A percentile compares a stretch with the other conserved stretches of the same genome.
Conservation (phyloP, 1,140 invertebrate genomes). For the Muscidifurax raptorellus region DNA sequence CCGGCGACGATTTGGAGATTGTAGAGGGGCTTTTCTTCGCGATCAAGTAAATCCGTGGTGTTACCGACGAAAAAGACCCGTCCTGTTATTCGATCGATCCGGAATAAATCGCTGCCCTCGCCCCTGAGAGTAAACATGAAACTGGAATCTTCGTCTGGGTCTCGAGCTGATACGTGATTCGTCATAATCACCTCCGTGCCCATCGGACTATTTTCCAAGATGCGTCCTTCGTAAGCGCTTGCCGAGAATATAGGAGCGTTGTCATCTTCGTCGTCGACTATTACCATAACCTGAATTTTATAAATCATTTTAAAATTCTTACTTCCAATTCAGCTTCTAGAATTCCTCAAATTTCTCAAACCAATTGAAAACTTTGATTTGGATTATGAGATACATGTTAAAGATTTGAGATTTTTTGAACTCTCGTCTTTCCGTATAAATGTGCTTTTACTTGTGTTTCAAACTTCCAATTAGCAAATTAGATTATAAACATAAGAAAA, state of each 20-base stretch:
- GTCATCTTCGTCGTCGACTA: conserved; percentile 93
- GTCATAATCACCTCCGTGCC: conserved; percentile 85
- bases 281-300: conserved; percentile 79
- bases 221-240: conserved; percentile 83
- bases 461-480: too few species aligned
- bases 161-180: conserved; percentile 81
- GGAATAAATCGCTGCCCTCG: conserved; percentile 85
- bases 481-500: too few species aligned
- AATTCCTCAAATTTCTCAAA: too few species aligned
- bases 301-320: not conserved
- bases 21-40: conserved; percentile 84
- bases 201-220: conserved; percentile 85
- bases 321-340: not conserved
- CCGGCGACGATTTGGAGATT: conserved; percentile 83
- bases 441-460: too few species aligned
- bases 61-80: conserved; percentile 78
- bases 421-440: too few species aligned
- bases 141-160: conserved; percentile 88
- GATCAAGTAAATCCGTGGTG: conserved; percentile 78
- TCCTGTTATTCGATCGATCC: conserved; percentile 83
- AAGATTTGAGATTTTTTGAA: too few species aligned
- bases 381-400: too few species aligned
- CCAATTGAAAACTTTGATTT: too few species aligned
- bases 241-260: conserved; percentile 89
- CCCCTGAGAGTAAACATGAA: conserved; percentile 85